These are phyloP conservation scores for Thomomys bottae DNA, from an alignment of 2,113 vertebrate genomes.

Conservation along the genomic window DNA sequence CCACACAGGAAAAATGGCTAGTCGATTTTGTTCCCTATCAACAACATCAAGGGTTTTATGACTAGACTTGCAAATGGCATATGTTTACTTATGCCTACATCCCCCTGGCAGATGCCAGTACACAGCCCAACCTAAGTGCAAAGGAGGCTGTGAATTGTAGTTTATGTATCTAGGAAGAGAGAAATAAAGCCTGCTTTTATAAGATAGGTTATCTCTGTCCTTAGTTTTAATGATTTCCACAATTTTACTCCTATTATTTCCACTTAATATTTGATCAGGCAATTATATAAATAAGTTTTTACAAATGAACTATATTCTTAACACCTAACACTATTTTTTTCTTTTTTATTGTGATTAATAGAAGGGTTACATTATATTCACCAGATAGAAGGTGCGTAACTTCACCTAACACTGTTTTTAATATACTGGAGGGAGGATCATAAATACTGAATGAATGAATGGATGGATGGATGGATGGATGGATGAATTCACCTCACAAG, in stretches of 20 bases:
- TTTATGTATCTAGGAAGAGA: constrained; percentile 3
- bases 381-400: too few species aligned
- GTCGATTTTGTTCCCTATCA: neutral
- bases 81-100: neutral
- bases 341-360: too few species aligned
- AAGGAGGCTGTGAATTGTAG: constrained; percentile 25
- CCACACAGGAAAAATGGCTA: constrained; percentile 24
- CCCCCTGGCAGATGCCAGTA: neutral
- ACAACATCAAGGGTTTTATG: neutral
- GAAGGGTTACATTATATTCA: too few species aligned
- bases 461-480: constrained; percentile 15
- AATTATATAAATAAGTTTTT: constrained; percentile 33
- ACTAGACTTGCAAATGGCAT: neutral
- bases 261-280: constrained; percentile 22
- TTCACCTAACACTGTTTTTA: too few species aligned
- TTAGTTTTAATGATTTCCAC: constrained; percentile 16
- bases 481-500: constrained; percentile 4
- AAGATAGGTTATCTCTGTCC: neutral
- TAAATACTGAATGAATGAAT: constrained; percentile 37
- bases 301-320: neutral
- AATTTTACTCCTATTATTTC: constrained; percentile 18
- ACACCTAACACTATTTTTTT: neutral
- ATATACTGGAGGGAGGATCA: neutral
- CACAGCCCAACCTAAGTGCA: neutral
- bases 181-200: constrained; percentile 42